These are phyloP conservation scores for Elegia similella DNA, from an alignment of 2,888 invertebrate genomes.

Conservation along the genomic window DNA sequence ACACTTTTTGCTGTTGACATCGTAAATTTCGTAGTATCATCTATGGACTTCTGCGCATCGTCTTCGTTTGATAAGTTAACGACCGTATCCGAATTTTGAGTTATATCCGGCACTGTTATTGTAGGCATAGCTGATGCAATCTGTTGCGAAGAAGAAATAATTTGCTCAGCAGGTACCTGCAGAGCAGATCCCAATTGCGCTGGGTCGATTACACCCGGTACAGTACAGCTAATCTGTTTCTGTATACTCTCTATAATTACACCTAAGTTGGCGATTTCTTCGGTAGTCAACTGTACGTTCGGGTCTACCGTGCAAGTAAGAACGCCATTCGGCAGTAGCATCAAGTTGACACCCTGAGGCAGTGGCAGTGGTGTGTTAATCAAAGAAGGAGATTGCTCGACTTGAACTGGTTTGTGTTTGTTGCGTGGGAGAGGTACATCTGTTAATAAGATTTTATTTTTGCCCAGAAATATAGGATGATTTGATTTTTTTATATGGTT, in stretches of 20 bases:
- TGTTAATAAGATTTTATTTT: conserved; percentile 65
- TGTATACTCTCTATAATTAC: conserved; percentile 40
- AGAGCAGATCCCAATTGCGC: not conserved
- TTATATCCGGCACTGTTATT: not conserved
- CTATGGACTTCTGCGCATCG: not conserved
- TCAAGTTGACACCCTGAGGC: conserved; percentile 43
- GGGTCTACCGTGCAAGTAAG: conserved; percentile 39
- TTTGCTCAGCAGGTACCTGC: not conserved
- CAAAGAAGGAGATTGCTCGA: not conserved
- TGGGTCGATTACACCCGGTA: not conserved
- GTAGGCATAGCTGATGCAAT: not conserved
- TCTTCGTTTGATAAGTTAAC: conserved; percentile 24
- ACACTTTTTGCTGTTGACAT: not conserved
- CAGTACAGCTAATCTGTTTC: conserved; percentile 32
- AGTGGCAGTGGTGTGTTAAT: conserved; percentile 23
- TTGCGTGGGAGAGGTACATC: conserved; percentile 39
- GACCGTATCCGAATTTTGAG: conserved; percentile 6
- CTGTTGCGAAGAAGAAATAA: not conserved
- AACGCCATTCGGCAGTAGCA: conserved; percentile 39
- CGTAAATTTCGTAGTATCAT: not conserved
- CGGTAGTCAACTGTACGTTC: conserved; percentile 29
- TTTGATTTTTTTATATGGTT: conserved; percentile 30
- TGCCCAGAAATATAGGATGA: conserved; percentile 55
- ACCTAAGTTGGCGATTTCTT: conserved; percentile 37
- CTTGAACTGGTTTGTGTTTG: not conserved